These are phyloP conservation scores for Polyodon spathula DNA, from an alignment of 2,113 vertebrate species.

Conservation along the genomic window DNA sequence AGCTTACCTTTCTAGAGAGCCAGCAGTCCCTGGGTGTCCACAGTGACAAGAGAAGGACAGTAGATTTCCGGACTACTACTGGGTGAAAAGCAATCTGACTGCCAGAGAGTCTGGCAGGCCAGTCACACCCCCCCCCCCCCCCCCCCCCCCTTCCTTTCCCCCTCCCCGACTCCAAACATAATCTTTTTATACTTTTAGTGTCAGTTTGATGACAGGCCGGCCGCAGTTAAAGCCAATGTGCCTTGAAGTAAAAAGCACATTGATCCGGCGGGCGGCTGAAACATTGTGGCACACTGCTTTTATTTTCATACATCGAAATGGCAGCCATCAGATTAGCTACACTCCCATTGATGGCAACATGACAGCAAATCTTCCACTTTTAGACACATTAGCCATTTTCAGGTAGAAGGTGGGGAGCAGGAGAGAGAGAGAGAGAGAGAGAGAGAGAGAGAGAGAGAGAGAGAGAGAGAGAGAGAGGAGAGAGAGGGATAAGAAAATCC, in stretches of 20 bases:
- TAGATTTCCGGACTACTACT: too few species aligned
- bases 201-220: constrained; percentile 42
- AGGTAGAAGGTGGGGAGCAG: constrained; percentile 15
- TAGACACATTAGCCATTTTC: constrained; percentile 29
- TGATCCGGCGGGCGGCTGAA: constrained; percentile 44
- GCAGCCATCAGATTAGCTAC: constrained; percentile 30
- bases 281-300: constrained; percentile 53
- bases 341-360: constrained; percentile 33
- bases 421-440: not conserved
- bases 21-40: too few species aligned
- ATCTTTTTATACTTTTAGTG: constrained; percentile 47
- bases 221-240: constrained; percentile 2
- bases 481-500: not conserved
- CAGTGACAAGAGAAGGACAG: too few species aligned
- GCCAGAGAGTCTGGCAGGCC: too few species aligned
- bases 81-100: too few species aligned
- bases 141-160: too few species aligned
- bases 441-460: not conserved
- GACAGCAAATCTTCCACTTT: constrained; percentile 40
- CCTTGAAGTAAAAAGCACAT: constrained; percentile 37
- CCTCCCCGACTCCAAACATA: constrained; percentile 7
- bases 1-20: too few species aligned
- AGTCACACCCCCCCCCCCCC: too few species aligned
- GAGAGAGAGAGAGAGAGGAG: too few species aligned
- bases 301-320: constrained; percentile 33